Evolutionary conservation across 2,888 invertebrate species (phyloP), one percentile per base, ranked within the genome.

Genomic region (Nymphalis urticae): DNA sequence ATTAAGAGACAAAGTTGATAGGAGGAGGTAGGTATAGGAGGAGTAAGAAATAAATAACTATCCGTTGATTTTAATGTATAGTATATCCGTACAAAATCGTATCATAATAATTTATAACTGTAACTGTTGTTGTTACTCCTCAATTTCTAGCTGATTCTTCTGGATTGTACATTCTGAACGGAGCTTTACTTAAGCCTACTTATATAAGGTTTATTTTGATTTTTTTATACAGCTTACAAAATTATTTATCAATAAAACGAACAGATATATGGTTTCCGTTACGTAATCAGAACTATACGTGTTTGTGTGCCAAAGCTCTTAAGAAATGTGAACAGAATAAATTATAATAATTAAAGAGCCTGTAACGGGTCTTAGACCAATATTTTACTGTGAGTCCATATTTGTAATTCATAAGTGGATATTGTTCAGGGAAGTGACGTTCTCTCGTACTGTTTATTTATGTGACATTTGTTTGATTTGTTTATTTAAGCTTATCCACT

Each of bases 271-370:
- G 62, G 59, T 67, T 69, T 69, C 36, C 60, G 62, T 62, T 65
- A 63, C 59, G 47, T 27, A 60, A 64, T 51, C 48, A 17, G 27
- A 42, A 10, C 19, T 58, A 58, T 62, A 48, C 47, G 54, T 66
- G 68, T 71, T 71, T 75, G 76, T 79, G 76, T 82, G 81, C 79
- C 77, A 81, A 76, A 84, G 80, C 81, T 82, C 80, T 82, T 83
- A 81, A 80, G 81, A 85, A 82, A 82, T 89, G 83, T 87, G 89
- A 83, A 82, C 80, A 75, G 86, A 87, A 86, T 87, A 84, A 82
- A 82, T 84, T 84, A 82, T 76, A 79, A 80, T 81, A 76, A 76
- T 82, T 82, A 79, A 78, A 77, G 79, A 80, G 78, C 77, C 80
- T 68, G 73, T 76, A 77, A 77, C 79, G 76, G 76, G 63, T 68